Evolutionary conservation across 1,140 invertebrate genomes (phyloP), one percentile per base, ranked within the genome.

Genomic region (Papilio machaon): DNA sequence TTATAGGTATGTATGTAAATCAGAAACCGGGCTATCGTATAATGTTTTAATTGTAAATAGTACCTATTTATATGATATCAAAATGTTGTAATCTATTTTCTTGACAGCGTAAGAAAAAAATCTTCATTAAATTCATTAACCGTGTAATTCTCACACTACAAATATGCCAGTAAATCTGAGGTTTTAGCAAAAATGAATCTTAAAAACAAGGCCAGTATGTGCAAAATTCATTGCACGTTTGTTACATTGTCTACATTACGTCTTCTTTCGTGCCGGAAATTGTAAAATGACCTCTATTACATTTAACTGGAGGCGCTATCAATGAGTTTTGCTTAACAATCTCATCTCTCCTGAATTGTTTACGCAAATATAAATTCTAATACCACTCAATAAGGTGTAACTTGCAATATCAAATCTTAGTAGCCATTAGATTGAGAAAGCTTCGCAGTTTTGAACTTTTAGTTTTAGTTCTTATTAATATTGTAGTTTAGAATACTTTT

Each of bases 81-180:
- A 74, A 6, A 78, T 73, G 23, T 76, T 38, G 17, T 80, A 73
- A 47, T 52, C 17, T 58, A 58, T 64, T 64, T 64, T 23, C 60
- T 64, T 67, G 64, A 35, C 13, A 67, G 10, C 11, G 60, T 35
- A 46, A 46, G 19, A 30, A 73, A 64, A 64, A 46, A 77, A 46
- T 64, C 35, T 60, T 38, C 80, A 74, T 79, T 73, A 83, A 74
- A 74, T 81, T 49, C 67, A 83, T 81, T 80, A 79, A 58, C 60
- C n/a, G 74, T 80, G 35, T 80, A 82, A 85, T 85, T 84, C 80
- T 70, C 64, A 70, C 64, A 70, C 3, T 35, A 70, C 30, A 15
- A 30, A 70, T 70, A 35, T 11, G 2, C 13, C 30, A 38, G 4
- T 11, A 17, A 70, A 70, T 70, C 13, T 38, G 0, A 38, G 3